Evolutionary conservation across 1,140 invertebrate species (phyloP).

Genomic region (Probaryconus sp.): DNA sequence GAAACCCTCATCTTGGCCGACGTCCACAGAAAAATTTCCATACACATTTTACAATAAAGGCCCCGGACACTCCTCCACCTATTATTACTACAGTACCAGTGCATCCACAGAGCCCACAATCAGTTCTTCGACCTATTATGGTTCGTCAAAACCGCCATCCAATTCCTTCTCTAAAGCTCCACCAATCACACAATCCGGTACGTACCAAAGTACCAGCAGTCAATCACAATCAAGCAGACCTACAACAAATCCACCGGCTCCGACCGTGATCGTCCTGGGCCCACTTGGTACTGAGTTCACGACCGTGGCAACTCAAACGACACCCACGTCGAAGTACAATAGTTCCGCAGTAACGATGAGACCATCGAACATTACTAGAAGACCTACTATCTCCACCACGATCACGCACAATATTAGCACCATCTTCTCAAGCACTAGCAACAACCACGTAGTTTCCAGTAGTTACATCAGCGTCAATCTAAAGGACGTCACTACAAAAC

Average conservation of each 20-base stretch:
- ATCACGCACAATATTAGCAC: constrained; percentile 77
- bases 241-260: constrained; percentile 80
- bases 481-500: constrained; percentile 68
- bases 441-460: constrained; percentile 72
- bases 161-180: constrained; percentile 36
- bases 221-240: constrained; percentile 67
- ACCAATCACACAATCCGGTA: constrained; percentile 42
- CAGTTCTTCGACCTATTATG: constrained; percentile 41
- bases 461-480: constrained; percentile 75
- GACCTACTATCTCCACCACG: constrained; percentile 69
- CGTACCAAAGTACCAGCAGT: constrained; percentile 52
- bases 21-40: constrained; percentile 64
- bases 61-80: constrained; percentile 66
- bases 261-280: constrained; percentile 85
- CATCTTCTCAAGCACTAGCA: constrained; percentile 69
- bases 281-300: constrained; percentile 77
- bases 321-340: constrained; percentile 58
- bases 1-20: constrained; percentile 48
- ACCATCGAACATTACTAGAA: constrained; percentile 64
- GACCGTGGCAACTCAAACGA: constrained; percentile 73
- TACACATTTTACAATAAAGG: constrained; percentile 68
- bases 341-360: constrained; percentile 64
- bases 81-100: constrained; percentile 71
- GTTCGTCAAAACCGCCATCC: constrained; percentile 23
- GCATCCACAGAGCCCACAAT: constrained; percentile 57